Conservation (phyloP, 2,888 invertebrate species). For the Tachina lurida region DNA sequence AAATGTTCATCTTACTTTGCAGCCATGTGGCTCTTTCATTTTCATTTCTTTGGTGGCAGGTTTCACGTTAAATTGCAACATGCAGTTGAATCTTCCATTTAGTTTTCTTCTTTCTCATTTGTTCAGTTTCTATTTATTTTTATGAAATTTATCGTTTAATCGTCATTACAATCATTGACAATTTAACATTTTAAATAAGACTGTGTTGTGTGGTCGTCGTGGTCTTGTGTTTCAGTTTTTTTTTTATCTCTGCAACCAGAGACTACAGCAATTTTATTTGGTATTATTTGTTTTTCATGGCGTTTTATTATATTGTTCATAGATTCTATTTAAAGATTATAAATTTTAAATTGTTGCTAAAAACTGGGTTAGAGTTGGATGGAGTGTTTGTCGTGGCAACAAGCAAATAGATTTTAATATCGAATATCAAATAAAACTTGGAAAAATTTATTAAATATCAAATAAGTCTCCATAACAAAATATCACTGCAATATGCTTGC, state of each 20-base stretch:
- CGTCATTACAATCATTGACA: conserved; percentile 70
- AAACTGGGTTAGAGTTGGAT: conserved; percentile 43
- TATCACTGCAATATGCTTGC: neutral
- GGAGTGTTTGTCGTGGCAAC: neutral
- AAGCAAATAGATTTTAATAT: neutral
- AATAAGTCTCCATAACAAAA: neutral
- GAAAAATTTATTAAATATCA: neutral
- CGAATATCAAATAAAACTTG: conserved; percentile 23
- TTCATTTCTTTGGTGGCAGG: conserved; percentile 20
- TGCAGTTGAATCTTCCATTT: conserved; percentile 42
- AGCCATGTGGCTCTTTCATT: conserved; percentile 26
- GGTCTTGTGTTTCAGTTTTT: conserved; percentile 46
- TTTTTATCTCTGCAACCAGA: conserved; percentile 37
- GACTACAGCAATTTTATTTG: conserved; percentile 54
- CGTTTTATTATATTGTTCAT: conserved; percentile 52
- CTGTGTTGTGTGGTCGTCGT: conserved; percentile 59
- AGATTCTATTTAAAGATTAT: conserved; percentile 67
- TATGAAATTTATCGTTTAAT: conserved; percentile 70
- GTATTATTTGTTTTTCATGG: conserved; percentile 49
- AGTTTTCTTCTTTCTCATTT: conserved; percentile 24
- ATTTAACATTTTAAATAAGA: conserved; percentile 70
- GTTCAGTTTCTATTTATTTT: conserved; percentile 57
- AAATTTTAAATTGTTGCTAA: conserved; percentile 41
- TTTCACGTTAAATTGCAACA: conserved; percentile 35
- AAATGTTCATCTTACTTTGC: conserved; percentile 40